phyloP scores from a whole-genome alignment of 2,888 invertebrate species.

The Platypus cylindrus region DNA sequence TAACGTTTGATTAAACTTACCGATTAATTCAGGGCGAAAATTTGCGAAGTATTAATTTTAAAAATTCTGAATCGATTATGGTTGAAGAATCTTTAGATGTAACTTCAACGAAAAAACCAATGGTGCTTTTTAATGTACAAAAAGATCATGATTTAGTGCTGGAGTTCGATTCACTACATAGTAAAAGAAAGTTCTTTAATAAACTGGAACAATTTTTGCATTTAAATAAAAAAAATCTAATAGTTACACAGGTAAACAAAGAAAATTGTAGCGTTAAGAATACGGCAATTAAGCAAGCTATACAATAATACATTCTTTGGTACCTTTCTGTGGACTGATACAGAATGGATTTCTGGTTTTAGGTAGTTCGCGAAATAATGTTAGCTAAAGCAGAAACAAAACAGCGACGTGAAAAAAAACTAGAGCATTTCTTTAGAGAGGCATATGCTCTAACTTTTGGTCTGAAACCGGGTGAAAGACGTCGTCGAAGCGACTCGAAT shows the following conservation, averaged over 20 bases:
- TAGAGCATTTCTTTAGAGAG: conserved; percentile 93
- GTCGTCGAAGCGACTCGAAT: conserved; percentile 58
- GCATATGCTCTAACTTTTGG: conserved; percentile 91
- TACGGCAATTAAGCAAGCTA: too few relatives aligned
- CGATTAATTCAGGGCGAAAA: conserved; percentile 66
- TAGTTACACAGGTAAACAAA: conserved; percentile 54
- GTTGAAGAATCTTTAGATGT: conserved; percentile 80
- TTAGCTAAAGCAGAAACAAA: conserved; percentile 86
- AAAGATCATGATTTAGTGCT: conserved; percentile 87
- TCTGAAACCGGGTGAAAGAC: conserved; percentile 71
- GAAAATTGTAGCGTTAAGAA: conserved; percentile 5
- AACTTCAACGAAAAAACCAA: conserved; percentile 61
- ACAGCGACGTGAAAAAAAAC: conserved; percentile 78
- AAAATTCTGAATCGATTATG: conserved; percentile 62
- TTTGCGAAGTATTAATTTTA: conserved; percentile 67
- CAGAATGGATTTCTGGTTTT: conserved; percentile 21
- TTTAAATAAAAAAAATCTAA: conserved; percentile 71
- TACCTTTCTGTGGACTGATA: too few relatives aligned
- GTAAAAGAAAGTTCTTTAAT: conserved; percentile 72
- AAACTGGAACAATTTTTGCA: conserved; percentile 77
- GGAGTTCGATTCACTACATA: conserved; percentile 72
- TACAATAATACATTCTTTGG: too few relatives aligned
- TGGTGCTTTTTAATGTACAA: conserved; percentile 69
- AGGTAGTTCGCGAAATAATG: conserved; percentile 73
- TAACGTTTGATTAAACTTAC: background rate